Evolutionary conservation across 2,888 invertebrate genomes (phyloP), one percentile per base, ranked within the genome.

Genomic region (Hirtodrosophila alboralis): DNA sequence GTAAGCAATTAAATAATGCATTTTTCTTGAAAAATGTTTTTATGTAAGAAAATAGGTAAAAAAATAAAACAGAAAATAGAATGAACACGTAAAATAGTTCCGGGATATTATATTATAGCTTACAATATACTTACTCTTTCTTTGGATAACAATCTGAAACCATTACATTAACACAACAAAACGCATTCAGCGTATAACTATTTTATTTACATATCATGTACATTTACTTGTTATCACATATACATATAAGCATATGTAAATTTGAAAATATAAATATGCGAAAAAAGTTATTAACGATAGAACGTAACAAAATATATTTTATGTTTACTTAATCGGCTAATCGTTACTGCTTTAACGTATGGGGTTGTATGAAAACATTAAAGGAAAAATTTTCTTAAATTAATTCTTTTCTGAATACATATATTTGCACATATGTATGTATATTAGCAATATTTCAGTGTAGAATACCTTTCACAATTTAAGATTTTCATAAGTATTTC

Each of bases 191-290:
- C 16, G 33, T 53, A 52, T 47, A 38, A 49, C 47, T 69, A 53
- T 12, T 71, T 70, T 70, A 70, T 71, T 71, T 71, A 70, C 71
- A 70, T 53, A 72, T 47, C 57, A 69, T 69, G 41, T 69, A 70
- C 68, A 69, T 52, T 54, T 69, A 18, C 47, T 47, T 53, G 28
- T 21, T 21, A 45, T 27, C 13, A 33, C 59, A 54, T 58, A 53
- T 49, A 51, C 51, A 28, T 21, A 26, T 26, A 21, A 26, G 33
- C 23, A 59, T 66, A 54, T 49, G 36, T 9, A 26, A 23, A 31
- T 31, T 27, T 10, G n/a, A 44, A 58, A 52, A 26, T 30, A 41
- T 31, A 43, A 51, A 43, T 26, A 47, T 31, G 44, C 14, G 36
- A 41, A 34, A n/a, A 27, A 34, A 52, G 41, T 38, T 1, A 60